Evolutionary conservation across 2,113 vertebrate species (phyloP).

Genomic region (Hippopotamus amphibius): DNA sequence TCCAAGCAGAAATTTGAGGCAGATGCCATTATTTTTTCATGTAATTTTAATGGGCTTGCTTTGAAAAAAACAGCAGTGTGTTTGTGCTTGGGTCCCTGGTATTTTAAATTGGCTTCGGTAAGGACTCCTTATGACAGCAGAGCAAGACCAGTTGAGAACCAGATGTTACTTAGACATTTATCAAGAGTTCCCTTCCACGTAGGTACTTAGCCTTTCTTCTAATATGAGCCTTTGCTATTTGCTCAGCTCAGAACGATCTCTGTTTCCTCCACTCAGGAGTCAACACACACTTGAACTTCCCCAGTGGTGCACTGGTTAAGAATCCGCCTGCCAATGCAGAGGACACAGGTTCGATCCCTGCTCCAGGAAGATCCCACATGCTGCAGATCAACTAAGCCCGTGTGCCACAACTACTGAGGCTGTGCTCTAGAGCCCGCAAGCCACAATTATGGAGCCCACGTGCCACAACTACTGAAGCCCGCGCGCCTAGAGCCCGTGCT

Average conservation of each 20-base stretch:
- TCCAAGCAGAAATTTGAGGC: constrained; percentile 82
- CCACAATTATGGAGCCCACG: too few species aligned
- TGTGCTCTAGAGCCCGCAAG: too few species aligned
- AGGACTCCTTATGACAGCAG: constrained; percentile 56
- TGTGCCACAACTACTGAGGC: too few species aligned
- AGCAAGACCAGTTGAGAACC: neutral
- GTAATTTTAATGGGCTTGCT: constrained; percentile 80
- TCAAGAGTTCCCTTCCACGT: constrained; percentile 40
- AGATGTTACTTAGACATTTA: constrained; percentile 72
- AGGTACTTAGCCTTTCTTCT: constrained; percentile 58
- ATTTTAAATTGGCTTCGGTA: constrained; percentile 74
- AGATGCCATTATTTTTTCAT: constrained; percentile 75
- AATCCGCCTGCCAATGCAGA: too few species aligned
- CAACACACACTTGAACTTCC: constrained; percentile 16
- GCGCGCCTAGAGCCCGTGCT: too few species aligned
- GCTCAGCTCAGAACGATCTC: neutral
- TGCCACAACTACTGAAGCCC: too few species aligned
- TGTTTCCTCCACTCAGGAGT: neutral
- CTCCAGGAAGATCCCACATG: too few species aligned
- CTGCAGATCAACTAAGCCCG: too few species aligned
- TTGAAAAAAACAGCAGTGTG: constrained; percentile 77
- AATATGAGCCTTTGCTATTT: constrained; percentile 41
- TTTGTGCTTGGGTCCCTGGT: constrained; percentile 74
- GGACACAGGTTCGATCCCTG: too few species aligned
- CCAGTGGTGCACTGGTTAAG: too few species aligned